Conservation (phyloP, 2,797 vertebrate species). For the Alauda arvensis region DNA sequence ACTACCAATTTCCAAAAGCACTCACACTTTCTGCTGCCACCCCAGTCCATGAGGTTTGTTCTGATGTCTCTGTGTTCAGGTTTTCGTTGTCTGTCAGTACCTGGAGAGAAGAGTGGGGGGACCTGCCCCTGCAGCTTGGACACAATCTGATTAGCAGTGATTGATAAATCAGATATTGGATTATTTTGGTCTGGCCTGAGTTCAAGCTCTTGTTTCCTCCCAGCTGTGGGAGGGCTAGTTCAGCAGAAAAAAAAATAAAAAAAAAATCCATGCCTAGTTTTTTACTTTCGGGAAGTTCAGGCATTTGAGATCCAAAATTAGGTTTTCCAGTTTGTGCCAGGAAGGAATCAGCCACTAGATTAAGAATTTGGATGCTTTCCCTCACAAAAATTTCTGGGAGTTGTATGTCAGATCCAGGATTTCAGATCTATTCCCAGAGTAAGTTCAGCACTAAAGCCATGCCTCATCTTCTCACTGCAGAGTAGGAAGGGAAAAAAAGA, state of each 20-base stretch:
- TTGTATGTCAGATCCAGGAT: slow-evolving; percentile 38
- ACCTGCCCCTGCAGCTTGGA: background rate
- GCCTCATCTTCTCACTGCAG: background rate
- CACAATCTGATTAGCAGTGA: background rate
- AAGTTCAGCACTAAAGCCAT: background rate
- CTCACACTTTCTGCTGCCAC: background rate
- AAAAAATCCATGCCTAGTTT: slow-evolving; percentile 20
- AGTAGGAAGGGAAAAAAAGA: background rate
- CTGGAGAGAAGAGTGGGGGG: background rate
- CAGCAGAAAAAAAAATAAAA: background rate
- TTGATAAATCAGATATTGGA: slow-evolving; percentile 38
- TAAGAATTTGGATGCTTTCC: slow-evolving; percentile 46
- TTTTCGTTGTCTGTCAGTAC: background rate
- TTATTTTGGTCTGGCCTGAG: slow-evolving; percentile 17
- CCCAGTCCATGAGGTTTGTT: background rate
- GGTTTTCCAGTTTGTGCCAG: slow-evolving; percentile 37
- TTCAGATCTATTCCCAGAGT: slow-evolving; percentile 34
- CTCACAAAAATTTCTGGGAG: slow-evolving; percentile 51
- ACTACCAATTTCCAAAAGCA: background rate
- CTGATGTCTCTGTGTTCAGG: background rate
- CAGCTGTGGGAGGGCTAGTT: slow-evolving; percentile 35
- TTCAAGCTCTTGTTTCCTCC: slow-evolving; percentile 29
- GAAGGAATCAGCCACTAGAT: slow-evolving; percentile 38
- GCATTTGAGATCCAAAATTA: slow-evolving; percentile 56
- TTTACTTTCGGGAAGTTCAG: slow-evolving; percentile 56